These are phyloP conservation scores for Drosophila burlai DNA, from an alignment of 1,140 invertebrate genomes.

Conservation along the genomic window DNA sequence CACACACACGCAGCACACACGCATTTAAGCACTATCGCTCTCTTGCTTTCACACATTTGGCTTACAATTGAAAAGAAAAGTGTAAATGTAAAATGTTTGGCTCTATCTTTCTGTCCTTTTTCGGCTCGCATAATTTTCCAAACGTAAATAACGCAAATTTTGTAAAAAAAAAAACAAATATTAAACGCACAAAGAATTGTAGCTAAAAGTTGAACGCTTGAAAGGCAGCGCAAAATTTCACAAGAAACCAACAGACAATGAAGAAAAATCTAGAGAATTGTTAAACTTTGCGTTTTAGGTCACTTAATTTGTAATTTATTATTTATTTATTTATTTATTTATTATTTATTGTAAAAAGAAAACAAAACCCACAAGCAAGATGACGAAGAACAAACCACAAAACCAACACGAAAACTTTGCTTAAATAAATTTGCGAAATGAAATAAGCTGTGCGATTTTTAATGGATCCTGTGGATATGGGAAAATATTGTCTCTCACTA, in stretches of 20 bases:
- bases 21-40: conserved; percentile 62
- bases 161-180: conserved; percentile 40
- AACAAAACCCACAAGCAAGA: conserved; percentile 46
- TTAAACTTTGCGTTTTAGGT: conserved; percentile 79
- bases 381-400: conserved; percentile 43
- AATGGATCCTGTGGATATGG: conserved; percentile 55
- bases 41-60: conserved; percentile 78
- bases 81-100: conserved; percentile 48
- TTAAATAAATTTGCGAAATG: conserved; percentile 80
- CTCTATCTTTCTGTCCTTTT: conserved; percentile 36
- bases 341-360: conserved; percentile 80
- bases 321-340: conserved; percentile 84
- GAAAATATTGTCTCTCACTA: conserved; percentile 66
- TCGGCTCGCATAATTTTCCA: conserved; percentile 70
- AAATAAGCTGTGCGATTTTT: conserved; percentile 75
- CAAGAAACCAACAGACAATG: conserved; percentile 26
- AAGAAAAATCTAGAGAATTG: conserved; percentile 49
- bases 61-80: conserved; percentile 61
- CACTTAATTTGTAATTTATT: conserved; percentile 81
- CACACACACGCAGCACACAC: conserved; percentile 24
- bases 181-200: conserved; percentile 60
- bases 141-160: conserved; percentile 78
- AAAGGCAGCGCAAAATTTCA: conserved; percentile 76
- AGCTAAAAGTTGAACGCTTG: conserved; percentile 82
- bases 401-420: conserved; percentile 68